Evolutionary conservation across 2,113 vertebrate species (phyloP).

Genomic region (Rhinogobius similis): DNA sequence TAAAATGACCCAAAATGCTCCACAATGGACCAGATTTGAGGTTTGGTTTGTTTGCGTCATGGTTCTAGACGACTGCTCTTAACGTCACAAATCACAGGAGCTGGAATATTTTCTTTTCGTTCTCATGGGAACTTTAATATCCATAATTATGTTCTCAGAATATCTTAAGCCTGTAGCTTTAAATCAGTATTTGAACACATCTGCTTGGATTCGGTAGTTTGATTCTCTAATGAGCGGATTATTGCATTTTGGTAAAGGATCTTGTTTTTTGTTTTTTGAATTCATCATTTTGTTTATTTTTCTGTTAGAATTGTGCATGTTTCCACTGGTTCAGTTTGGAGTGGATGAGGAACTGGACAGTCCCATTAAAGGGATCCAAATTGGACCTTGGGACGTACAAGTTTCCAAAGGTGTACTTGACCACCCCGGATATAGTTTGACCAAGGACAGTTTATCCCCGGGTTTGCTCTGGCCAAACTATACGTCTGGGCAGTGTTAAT

Average conservation of each 20-base stretch:
- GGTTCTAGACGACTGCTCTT: constrained; percentile 39
- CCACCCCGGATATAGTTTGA: too few relatives aligned
- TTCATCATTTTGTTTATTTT: not conserved
- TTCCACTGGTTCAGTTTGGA: too few relatives aligned
- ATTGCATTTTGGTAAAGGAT: not conserved
- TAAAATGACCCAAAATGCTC: constrained; percentile 41
- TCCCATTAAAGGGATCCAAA: too few relatives aligned
- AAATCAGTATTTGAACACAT: constrained; percentile 1
- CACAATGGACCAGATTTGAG: constrained; percentile 26
- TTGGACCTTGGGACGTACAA: too few relatives aligned
- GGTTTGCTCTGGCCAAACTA: too few relatives aligned
- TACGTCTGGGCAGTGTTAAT: too few relatives aligned
- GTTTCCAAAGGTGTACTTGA: too few relatives aligned
- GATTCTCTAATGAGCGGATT: constrained; percentile 3
- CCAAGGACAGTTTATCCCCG: too few relatives aligned
- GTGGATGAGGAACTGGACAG: too few relatives aligned
- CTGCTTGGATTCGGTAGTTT: constrained; percentile 18
- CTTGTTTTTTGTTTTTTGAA: not conserved
- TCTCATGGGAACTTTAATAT: constrained; percentile 63
- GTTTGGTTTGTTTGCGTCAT: constrained; percentile 49
- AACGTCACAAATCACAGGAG: constrained; percentile 42
- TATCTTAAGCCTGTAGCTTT: constrained; percentile 22
- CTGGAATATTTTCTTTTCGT: constrained; percentile 45
- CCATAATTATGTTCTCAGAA: constrained; percentile 45
- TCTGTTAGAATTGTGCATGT: too few relatives aligned